Conservation (phyloP, 92 coral and sea anemone genomes). For the Porites divaricata region DNA sequence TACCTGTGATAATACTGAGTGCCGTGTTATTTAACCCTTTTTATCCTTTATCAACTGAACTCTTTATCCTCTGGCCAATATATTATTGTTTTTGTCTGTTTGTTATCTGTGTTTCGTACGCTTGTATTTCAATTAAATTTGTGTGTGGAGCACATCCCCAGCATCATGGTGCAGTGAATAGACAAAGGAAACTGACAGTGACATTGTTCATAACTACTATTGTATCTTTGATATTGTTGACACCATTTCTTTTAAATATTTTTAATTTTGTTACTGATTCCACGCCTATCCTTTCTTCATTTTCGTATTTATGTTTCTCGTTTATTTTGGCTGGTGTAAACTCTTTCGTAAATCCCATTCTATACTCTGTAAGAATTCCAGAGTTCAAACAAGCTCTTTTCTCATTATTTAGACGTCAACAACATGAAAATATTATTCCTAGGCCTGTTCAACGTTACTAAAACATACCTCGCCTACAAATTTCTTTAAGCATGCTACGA, state of each 20-base stretch:
- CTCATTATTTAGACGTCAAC: too few relatives aligned
- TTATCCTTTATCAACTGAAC: too few relatives aligned
- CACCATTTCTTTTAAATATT: background rate
- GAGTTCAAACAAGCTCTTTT: background rate
- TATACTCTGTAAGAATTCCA: background rate
- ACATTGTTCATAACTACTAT: background rate
- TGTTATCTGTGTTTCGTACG: background rate
- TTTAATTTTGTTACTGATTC: too few relatives aligned
- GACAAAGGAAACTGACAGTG: background rate
- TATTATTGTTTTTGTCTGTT: background rate
- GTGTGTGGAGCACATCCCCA: background rate
- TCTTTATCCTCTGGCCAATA: background rate
- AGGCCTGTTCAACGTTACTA: too few relatives aligned
- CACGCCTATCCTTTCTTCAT: too few relatives aligned
- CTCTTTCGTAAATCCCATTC: background rate
- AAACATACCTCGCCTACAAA: too few relatives aligned
- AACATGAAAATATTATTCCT: too few relatives aligned
- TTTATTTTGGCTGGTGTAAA: background rate
- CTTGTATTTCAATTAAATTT: background rate
- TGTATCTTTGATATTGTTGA: background rate
- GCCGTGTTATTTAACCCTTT: too few relatives aligned
- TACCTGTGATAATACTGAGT: background rate
- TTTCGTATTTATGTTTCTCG: too few relatives aligned
- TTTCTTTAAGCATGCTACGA: too few relatives aligned
- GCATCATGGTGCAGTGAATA: too few relatives aligned